Base-by-base conservation (phyloP, 2,797 vertebrate species). In the Mus caroli region DNA sequence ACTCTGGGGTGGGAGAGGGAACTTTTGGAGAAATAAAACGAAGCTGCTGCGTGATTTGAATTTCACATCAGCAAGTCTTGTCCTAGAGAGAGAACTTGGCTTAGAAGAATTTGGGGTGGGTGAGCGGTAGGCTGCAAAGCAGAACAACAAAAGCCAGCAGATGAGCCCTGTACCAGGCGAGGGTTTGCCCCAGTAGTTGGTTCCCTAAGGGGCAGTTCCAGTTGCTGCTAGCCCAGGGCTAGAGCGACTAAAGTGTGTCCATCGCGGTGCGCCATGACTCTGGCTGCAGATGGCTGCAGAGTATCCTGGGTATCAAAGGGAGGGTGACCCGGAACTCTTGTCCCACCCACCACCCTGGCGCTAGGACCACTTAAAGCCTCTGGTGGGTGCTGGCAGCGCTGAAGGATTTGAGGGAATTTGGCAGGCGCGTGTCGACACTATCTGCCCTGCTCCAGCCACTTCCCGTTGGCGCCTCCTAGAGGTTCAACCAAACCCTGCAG, bases 11-110 rank as follows among this genome's bases (percentile, higher is more conserved):
- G 54, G 78, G 26, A 46, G 82, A 84, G 52, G 78, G 71, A 40
- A 11, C 77, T 73, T 88, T 60, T 40, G 85, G 87, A 90, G 91
- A 88, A 96, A 96, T 96, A 97, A 90, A 94, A 79, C 15, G 95
- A 90, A 93, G 95, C 90, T 75, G 86, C 91, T n/a, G 95, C 31
- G 54, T 79, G 91, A 92, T 3, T 71, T 43, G 37, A 71, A 87
- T 76, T 93, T 85, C 80, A 46, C 86, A 67, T 56, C 79, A 69
- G 90, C 83, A 90, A 90, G 71, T 84, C 83, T 88, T 58, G 86
- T 79, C 94, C 86, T 84, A 52, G 89, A 78, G 43, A 71, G 84
- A 69, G 85, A 62, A 83, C 83, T 17, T 50, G 71, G 43, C 73
- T 54, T 43, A 54, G 76, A 52, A 80, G 67, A 67, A 22, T 56